phyloP scores from a whole-genome alignment of 2,888 invertebrate species.

The Chorisops tibialis region DNA sequence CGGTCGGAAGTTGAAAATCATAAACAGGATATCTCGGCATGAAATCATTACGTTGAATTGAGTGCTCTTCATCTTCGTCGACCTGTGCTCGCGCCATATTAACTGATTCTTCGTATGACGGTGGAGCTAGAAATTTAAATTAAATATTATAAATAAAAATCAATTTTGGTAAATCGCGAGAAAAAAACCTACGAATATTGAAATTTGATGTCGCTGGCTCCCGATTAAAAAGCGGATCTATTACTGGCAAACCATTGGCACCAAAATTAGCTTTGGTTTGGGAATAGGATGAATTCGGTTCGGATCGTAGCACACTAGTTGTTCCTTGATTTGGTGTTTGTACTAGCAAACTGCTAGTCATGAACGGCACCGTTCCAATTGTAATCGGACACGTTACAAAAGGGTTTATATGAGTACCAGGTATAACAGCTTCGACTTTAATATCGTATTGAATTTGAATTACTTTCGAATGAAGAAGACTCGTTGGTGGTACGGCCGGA shows the following conservation, averaged over 20 bases:
- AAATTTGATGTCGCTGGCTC: not conserved
- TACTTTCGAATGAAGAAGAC: conserved; percentile 27
- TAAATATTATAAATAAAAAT: conserved; percentile 38
- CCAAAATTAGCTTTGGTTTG: too few relatives aligned
- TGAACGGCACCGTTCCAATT: conserved; percentile 48
- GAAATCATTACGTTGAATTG: conserved; percentile 41
- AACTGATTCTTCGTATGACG: conserved; percentile 49
- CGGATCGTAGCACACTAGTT: not conserved
- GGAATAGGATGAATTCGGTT: too few relatives aligned
- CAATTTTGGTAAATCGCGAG: conserved; percentile 27
- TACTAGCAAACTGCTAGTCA: conserved; percentile 37
- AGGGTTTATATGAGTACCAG: conserved; percentile 44
- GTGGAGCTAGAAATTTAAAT: conserved; percentile 43
- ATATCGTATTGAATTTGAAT: conserved; percentile 19
- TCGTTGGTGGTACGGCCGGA: conserved; percentile 50
- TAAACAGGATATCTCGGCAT: conserved; percentile 50
- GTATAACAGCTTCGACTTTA: conserved; percentile 38
- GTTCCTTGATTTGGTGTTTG: conserved; percentile 31
- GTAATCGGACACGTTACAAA: conserved; percentile 45
- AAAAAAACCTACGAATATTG: not conserved
- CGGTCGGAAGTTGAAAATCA: conserved; percentile 41
- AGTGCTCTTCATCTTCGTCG: conserved; percentile 45
- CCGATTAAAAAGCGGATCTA: not conserved
- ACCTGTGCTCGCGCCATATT: conserved; percentile 45
- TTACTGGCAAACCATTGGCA: conserved; percentile 22